These are phyloP conservation scores for Camarhynchus parvulus DNA, from an alignment of 2,113 vertebrate species.

Conservation along the genomic window DNA sequence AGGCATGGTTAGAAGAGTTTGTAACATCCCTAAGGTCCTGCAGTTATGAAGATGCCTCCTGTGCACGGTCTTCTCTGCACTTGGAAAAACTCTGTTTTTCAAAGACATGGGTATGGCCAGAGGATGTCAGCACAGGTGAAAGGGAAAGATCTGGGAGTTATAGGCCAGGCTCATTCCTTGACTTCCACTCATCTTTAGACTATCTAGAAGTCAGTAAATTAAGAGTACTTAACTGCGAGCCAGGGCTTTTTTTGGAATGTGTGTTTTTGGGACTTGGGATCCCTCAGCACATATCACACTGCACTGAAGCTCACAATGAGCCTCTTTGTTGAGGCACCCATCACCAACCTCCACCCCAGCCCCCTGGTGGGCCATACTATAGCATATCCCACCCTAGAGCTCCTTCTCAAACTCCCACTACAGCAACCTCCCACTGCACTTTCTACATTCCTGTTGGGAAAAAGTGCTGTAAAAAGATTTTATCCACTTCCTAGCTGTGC, in stretches of 20 bases:
- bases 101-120: background rate
- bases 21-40: background rate
- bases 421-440: background rate
- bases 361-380: background rate
- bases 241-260: background rate
- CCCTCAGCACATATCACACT: background rate
- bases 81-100: background rate
- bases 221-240: background rate
- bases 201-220: background rate
- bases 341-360: background rate
- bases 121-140: background rate
- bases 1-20: background rate
- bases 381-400: background rate
- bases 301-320: background rate
- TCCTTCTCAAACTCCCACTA: background rate
- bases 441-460: background rate
- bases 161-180: background rate
- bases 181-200: background rate
- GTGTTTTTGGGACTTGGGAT: background rate
- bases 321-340: background rate
- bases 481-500: background rate
- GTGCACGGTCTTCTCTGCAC: rapidly evolving
- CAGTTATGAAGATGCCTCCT: background rate
- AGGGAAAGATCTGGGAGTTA: background rate
- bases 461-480: background rate